Evolutionary conservation across 2,797 vertebrate species (phyloP).

Genomic region (Falco columbarius): DNA sequence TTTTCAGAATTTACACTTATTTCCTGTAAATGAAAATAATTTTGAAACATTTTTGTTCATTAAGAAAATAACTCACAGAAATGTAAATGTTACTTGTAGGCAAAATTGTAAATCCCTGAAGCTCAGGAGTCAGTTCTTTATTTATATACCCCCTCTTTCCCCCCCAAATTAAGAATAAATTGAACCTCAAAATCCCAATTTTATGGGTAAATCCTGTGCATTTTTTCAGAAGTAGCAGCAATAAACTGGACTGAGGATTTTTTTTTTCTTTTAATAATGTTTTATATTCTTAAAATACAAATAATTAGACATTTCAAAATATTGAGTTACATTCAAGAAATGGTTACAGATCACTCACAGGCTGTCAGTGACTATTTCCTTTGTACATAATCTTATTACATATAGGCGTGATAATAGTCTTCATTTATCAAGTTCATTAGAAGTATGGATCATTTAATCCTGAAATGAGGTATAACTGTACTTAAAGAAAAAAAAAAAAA

Average conservation of each 20-base stretch:
- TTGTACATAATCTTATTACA: background rate
- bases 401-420: background rate
- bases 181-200: background rate
- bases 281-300: background rate
- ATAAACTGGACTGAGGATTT: background rate
- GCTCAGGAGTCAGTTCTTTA: background rate
- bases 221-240: background rate
- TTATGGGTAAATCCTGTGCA: background rate
- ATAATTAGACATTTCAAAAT: background rate
- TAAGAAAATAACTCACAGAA: background rate
- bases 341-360: background rate
- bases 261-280: background rate
- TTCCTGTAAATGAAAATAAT: background rate
- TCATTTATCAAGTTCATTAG: background rate
- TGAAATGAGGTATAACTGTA: background rate
- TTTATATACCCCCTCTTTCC: background rate
- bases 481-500: too few species aligned
- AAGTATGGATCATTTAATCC: background rate
- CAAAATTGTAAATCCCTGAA: background rate
- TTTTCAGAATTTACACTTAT: background rate
- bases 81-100: background rate
- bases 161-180: fast-evolving
- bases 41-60: background rate
- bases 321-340: background rate
- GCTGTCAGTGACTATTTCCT: background rate